Conservation (phyloP, 1,140 invertebrate genomes). For the Brachionus rotundiformis region DNA sequence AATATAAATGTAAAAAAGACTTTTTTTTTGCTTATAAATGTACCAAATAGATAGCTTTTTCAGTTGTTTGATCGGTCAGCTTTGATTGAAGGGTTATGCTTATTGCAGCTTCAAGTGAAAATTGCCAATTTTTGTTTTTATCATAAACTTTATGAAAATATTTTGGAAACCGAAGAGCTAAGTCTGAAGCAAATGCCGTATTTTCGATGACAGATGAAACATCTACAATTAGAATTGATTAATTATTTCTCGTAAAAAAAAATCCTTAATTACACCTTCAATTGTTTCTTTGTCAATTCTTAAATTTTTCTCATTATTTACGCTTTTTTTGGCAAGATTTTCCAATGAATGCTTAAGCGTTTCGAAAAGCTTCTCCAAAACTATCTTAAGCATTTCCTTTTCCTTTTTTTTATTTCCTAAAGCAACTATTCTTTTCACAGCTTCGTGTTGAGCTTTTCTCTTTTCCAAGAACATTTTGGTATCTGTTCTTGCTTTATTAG, state of each 20-base stretch:
- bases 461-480: constrained; percentile 5
- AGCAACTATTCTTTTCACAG: background rate
- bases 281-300: background rate
- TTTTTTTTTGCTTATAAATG: background rate
- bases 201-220: constrained; percentile 26
- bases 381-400: constrained; percentile 11
- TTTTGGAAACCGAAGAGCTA: constrained; percentile 33
- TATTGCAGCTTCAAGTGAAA: background rate
- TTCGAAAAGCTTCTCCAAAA: constrained; percentile 4
- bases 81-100: background rate
- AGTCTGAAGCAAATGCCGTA: constrained; percentile 10
- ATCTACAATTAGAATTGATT: too few relatives aligned
- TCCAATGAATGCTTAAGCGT: constrained; percentile 1
- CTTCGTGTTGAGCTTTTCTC: constrained; percentile 26
- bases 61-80: background rate
- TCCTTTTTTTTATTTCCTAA: constrained; percentile 4
- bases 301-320: background rate
- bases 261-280: background rate
- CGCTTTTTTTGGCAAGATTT: constrained; percentile 3
- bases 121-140: constrained; percentile 31
- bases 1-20: background rate
- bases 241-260: too few relatives aligned
- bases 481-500: background rate
- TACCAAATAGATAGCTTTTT: constrained; percentile 23
- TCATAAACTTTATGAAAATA: constrained; percentile 43